Percentiles rank a stretch among this genome's conserved stretches.
These are phyloP conservation scores for Glandiceps talaboti DNA, from an alignment of 53 echinoderm and acorn worm species.

Conservation along the genomic window DNA sequence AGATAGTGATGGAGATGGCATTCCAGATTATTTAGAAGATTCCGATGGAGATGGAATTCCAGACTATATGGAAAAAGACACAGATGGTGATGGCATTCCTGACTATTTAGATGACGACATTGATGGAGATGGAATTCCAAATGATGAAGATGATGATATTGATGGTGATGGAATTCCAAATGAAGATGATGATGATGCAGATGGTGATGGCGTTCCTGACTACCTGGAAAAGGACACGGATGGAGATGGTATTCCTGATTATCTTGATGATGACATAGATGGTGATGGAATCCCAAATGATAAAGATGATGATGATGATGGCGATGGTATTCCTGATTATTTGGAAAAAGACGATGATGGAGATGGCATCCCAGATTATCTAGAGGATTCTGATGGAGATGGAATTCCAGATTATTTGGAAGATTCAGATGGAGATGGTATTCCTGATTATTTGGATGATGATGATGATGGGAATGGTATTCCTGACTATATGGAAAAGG, in stretches of 20 bases:
- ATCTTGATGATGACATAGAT: neutral
- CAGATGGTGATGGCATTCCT: neutral
- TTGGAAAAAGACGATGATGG: too few species aligned
- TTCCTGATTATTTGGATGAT: too few species aligned
- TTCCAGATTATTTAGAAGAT: neutral
- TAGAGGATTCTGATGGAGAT: too few species aligned
- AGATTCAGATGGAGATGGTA: too few species aligned
- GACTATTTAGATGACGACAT: neutral
- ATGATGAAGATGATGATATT: neutral
- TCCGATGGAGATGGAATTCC: neutral
- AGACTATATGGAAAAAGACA: neutral
- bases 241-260: neutral
- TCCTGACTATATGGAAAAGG: too few species aligned
- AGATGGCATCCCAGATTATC: too few species aligned
- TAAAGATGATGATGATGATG: too few species aligned
- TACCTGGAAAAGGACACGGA: neutral
- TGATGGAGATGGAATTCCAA: neutral
- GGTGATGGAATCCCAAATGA: neutral
- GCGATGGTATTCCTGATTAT: too few species aligned
- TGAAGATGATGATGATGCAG: neutral
- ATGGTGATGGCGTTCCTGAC: neutral
- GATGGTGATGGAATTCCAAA: neutral
- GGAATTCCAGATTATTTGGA: too few species aligned
- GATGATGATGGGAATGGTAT: too few species aligned
- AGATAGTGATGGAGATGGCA: neutral